phyloP scores from a whole-genome alignment of 2,888 invertebrate genomes.

The Leptura quadrifasciata region DNA sequence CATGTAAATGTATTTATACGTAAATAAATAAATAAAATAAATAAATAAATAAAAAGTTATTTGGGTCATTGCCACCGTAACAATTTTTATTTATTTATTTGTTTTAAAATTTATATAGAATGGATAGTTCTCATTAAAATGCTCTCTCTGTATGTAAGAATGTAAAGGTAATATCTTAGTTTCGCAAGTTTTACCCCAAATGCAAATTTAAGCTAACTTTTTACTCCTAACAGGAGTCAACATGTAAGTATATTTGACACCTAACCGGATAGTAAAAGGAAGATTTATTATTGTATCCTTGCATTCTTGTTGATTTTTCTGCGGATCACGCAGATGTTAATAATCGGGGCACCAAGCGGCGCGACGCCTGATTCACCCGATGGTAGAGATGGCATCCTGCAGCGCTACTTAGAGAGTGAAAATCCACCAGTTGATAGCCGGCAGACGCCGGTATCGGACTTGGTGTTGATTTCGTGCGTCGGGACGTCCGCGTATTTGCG shows the following conservation, averaged over 20 bases:
- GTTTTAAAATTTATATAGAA: too few relatives aligned
- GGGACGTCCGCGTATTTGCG: constrained; percentile 48
- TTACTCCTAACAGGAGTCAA: too few relatives aligned
- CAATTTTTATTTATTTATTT: too few relatives aligned
- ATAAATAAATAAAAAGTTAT: too few relatives aligned
- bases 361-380: constrained; percentile 15
- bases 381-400: constrained; percentile 19
- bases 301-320: constrained; percentile 10
- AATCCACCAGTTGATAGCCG: constrained; percentile 63
- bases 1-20: too few relatives aligned
- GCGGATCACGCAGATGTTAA: constrained; percentile 23
- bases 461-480: constrained; percentile 54
- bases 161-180: too few relatives aligned
- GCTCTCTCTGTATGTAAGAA: too few relatives aligned
- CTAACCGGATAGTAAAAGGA: background rate
- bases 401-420: constrained; percentile 30
- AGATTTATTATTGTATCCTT: constrained; percentile 5
- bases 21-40: too few relatives aligned
- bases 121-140: too few relatives aligned
- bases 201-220: too few relatives aligned
- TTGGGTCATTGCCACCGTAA: too few relatives aligned
- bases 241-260: background rate
- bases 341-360: constrained; percentile 15
- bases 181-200: too few relatives aligned
- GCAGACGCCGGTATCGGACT: constrained; percentile 57